Conservation (phyloP, 2,113 vertebrate species). For the Nanger granti region DNA sequence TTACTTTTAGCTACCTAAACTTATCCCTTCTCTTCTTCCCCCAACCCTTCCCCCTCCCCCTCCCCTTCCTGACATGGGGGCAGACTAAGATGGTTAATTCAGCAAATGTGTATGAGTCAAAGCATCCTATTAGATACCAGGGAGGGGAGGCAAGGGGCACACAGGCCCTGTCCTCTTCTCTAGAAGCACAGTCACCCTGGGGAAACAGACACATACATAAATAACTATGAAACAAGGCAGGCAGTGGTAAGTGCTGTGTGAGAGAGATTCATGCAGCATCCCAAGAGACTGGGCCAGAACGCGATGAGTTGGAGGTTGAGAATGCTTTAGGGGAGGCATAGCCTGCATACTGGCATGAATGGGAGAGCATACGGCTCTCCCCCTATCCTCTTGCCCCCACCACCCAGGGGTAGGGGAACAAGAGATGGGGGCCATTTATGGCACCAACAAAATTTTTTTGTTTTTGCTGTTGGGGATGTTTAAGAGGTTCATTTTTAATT, state of each 20-base stretch:
- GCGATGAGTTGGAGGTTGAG: background rate
- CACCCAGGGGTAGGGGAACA: background rate
- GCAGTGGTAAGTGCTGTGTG: conserved; percentile 42
- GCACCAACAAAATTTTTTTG: background rate
- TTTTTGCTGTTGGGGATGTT: background rate
- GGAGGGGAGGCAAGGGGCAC: background rate
- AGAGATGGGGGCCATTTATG: background rate
- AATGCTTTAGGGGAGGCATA: background rate
- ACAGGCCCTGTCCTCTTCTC: background rate
- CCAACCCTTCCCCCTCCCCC: background rate
- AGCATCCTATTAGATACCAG: background rate
- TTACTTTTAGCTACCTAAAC: background rate
- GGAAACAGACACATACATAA: conserved; percentile 49
- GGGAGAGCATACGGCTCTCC: background rate
- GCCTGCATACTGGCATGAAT: background rate
- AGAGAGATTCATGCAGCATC: conserved; percentile 54
- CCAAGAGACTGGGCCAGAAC: background rate
- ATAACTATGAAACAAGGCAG: conserved; percentile 59
- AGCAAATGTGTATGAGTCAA: background rate
- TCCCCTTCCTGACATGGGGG: background rate
- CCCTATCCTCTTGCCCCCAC: background rate
- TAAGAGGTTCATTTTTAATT: background rate
- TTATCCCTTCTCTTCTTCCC: background rate
- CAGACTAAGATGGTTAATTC: background rate
- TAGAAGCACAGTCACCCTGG: conserved; percentile 4